These are phyloP conservation scores for Drosophila insularis DNA, from an alignment of 1,140 invertebrate species.

Conservation along the genomic window DNA sequence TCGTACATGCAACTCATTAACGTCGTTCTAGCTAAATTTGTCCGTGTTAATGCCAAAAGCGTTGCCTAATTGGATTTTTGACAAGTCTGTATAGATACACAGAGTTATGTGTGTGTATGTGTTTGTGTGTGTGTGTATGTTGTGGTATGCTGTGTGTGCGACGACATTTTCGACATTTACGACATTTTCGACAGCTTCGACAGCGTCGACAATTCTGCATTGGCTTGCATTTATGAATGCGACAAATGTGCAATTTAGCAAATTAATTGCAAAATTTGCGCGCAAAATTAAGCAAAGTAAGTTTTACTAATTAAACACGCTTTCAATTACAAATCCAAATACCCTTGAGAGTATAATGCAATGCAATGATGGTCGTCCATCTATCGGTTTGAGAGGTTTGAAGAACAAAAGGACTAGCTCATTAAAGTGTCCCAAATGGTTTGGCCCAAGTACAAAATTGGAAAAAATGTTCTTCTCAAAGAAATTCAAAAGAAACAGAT, in stretches of 20 bases:
- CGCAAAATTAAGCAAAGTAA: constrained; percentile 53
- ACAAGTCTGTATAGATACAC: constrained; percentile 30
- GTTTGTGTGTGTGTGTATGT: constrained; percentile 20
- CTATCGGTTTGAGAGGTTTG: too few species aligned
- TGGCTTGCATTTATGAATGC: constrained; percentile 46
- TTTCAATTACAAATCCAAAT: constrained; percentile 54
- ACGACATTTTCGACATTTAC: constrained; percentile 13
- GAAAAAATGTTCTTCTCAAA: constrained; percentile 15
- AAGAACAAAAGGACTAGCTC: constrained; percentile 6
- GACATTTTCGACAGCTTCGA: constrained; percentile 37
- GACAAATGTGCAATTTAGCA: constrained; percentile 53
- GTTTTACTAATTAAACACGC: constrained; percentile 62
- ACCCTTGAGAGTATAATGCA: neutral
- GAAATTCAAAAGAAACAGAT: neutral
- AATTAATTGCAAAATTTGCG: constrained; percentile 64
- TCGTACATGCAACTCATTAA: constrained; percentile 37
- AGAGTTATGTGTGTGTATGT: neutral
- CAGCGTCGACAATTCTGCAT: constrained; percentile 15
- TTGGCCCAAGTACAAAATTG: constrained; percentile 13
- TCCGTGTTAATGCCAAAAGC: constrained; percentile 43
- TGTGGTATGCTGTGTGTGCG: constrained; percentile 8
- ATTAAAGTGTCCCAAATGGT: constrained; percentile 40
- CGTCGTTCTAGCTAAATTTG: constrained; percentile 35
- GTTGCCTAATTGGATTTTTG: constrained; percentile 72
- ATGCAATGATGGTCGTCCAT: neutral